These are phyloP conservation scores for Harmothoe impar DNA, from an alignment of 2,888 invertebrate species.

Conservation along the genomic window DNA sequence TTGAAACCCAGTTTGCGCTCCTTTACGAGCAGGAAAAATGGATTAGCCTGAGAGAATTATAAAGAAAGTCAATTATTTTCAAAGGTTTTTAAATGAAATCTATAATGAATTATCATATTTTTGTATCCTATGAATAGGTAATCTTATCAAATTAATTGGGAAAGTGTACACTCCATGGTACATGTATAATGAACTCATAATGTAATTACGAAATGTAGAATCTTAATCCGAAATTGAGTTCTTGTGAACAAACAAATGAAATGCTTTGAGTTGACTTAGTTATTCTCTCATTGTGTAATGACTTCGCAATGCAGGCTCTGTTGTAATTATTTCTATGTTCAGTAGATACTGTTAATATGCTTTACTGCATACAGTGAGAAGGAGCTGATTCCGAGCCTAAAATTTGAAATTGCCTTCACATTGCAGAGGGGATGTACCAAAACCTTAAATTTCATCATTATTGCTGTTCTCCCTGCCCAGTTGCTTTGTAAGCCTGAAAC, in stretches of 20 bases:
- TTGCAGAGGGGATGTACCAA: neutral
- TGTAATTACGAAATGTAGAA: neutral
- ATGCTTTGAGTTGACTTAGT: neutral
- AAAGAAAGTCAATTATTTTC: neutral
- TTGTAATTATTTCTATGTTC: neutral
- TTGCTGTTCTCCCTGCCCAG: neutral
- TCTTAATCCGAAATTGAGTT: neutral
- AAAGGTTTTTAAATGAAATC: neutral
- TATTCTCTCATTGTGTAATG: neutral
- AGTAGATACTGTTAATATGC: no score
- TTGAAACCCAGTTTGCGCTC: neutral
- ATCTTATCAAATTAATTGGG: no score
- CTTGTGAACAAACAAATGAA: neutral
- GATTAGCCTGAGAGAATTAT: neutral
- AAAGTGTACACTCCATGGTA: no score
- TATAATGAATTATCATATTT: neutral
- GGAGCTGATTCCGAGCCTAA: constrained; percentile 1
- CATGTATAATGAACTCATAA: neutral
- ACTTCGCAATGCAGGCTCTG: neutral
- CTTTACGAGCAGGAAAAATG: neutral
- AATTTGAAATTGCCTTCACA: neutral
- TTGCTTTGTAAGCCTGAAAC: neutral
- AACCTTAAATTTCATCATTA: neutral
- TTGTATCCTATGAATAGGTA: neutral
- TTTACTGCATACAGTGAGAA: neutral